Evolutionary conservation across 2,113 vertebrate genomes (phyloP), one percentile per base, ranked within the genome.

Genomic region (Pyxicephalus adspersus): DNA sequence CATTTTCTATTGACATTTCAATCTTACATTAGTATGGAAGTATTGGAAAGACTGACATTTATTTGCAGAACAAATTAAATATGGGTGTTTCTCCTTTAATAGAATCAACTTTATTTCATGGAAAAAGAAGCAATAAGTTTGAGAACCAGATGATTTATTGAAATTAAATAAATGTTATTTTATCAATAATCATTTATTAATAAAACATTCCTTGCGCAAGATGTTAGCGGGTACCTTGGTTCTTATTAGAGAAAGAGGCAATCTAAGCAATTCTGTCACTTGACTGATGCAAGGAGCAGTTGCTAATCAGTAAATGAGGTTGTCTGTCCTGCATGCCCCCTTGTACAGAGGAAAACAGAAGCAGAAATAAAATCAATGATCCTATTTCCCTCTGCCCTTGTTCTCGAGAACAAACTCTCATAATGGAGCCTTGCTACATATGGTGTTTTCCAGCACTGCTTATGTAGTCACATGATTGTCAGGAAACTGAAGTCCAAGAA

Each of bases 251-350:
- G 25, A 72, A n/a, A 55, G 9, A 67, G 76, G 50, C 20, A 6
- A 66, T 64, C 64, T 67, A 38, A 78, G 76, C 77, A 60, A n/a
- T 70, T 67, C 29, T 68, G 77, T 68, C 64, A 60, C 77, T 68
- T 45, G 77, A 79, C 51, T 55, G 65, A 79, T 79, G 64, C 77
- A 45, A 26, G 54, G 60, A 34, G 77, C 20, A 58, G 60, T 67
- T 55, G 64, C 17, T 79, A 68, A 79, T 68, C 77, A 60, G 64
- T 68, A 68, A 78, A 79, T 79, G 77, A 60, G 77, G 77, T 79
- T 31, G 26, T 64, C 22, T 68, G 64, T 60, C 29, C 38, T 79
- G 31, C 4, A 17, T 79, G 77, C 52, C 77, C 75, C 64, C 77
- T 45, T 68, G 77, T 50, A 79, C 67, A 54, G 38, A 58, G 68